Base-by-base conservation (phyloP, 2,113 vertebrate species). In the Phoxinus phoxinus region DNA sequence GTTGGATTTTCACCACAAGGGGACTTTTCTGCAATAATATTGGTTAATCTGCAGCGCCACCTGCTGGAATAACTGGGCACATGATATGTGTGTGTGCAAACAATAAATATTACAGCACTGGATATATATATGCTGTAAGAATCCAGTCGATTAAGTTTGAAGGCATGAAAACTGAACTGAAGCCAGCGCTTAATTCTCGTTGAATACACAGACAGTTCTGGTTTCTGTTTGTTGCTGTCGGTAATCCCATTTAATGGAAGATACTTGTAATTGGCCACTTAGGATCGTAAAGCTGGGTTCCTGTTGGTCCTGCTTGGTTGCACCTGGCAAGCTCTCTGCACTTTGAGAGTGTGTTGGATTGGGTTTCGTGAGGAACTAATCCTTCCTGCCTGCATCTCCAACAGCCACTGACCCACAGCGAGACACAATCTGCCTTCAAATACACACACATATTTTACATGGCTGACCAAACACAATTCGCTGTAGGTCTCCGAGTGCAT, bases 251-350 rank as follows among this genome's bases (percentile, higher is more conserved):
- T 85, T 87, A 78, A 83, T 89, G 85, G 67, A 63, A 83, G 25
- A 83, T 56, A 80, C 27, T 46, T 87, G 86, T 81, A 89, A 85
- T 87, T 89, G 74, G 23, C 84, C 84, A 89, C 69, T 87, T 89
- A 89, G 82, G 86, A 84, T 59, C 81, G 78, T 86, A 84, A 79
- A 72, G 80, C 81, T 41, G 58, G 86, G 83, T 85, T 89, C 86
- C 86, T 87, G 83, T 85, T 87, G 86, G 88, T 85, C 65, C 37
- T 85, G 74, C 84, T 80, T 93, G 91, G 89, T 75, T 84, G 81
- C 86, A 89, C 77, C 78, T 79, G 80, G 65, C 65, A 53, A 76
- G 86, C 92, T 90, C 84, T 89, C 90, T 69, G 56, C 27, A 51
- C 73, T 59, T 65, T 74, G 11, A 65, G 71, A 53, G 71, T 19